Percentiles rank a stretch among this genome's conserved stretches.
These are phyloP conservation scores for Thrips palmi DNA, from an alignment of 1,140 invertebrate genomes.

Conservation along the genomic window DNA sequence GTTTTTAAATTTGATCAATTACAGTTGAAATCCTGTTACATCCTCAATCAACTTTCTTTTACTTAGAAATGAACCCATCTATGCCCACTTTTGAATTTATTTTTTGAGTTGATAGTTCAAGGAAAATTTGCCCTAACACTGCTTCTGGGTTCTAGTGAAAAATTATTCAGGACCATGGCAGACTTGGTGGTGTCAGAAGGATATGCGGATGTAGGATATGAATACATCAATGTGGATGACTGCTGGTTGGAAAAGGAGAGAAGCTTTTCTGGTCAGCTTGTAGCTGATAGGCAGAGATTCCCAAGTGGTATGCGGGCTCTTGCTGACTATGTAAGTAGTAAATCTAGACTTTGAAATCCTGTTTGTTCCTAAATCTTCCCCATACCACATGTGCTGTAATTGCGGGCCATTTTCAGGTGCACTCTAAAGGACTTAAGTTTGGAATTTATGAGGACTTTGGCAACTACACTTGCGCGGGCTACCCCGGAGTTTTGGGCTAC, in stretches of 20 bases:
- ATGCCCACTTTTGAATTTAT: conserved; percentile 8
- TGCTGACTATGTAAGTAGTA: conserved; percentile 68
- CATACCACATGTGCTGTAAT: not conserved
- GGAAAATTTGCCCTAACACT: too few species aligned
- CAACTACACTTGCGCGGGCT: conserved; percentile 61
- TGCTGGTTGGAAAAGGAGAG: conserved; percentile 81
- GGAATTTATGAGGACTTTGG: conserved; percentile 82
- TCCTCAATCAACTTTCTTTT: too few species aligned
- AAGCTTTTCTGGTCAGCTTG: conserved; percentile 52
- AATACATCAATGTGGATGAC: conserved; percentile 89
- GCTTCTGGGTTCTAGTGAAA: conserved; percentile 65
- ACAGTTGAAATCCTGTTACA: too few species aligned
- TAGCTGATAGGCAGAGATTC: conserved; percentile 71
- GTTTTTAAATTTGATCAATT: not conserved
- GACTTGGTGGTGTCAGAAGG: conserved; percentile 77
- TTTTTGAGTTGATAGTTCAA: too few species aligned
- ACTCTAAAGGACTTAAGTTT: conserved; percentile 60
- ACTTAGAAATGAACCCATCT: too few species aligned
- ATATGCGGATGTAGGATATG: conserved; percentile 74
- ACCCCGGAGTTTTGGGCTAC: conserved; percentile 60
- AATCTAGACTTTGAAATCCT: not conserved
- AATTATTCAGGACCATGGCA: conserved; percentile 79
- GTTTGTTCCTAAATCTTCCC: not conserved
- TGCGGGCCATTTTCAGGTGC: conserved; percentile 35
- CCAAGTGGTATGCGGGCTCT: conserved; percentile 81